phyloP scores from a whole-genome alignment of 2,113 vertebrate genomes.

The Chlorocebus sabaeus region DNA sequence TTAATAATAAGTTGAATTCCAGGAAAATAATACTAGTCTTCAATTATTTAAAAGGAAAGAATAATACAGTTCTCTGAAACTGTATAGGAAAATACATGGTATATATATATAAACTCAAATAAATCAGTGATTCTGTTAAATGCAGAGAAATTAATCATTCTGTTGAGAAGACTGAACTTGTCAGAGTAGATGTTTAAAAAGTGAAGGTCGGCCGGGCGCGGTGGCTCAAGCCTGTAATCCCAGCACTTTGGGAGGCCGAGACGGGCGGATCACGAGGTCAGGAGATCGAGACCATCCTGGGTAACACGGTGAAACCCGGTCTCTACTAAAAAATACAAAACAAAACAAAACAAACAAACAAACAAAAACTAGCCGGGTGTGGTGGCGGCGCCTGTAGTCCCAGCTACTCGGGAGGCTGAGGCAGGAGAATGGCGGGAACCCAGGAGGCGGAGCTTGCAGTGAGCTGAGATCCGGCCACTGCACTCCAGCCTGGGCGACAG shows the following conservation, averaged over 20 bases:
- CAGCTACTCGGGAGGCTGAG: too few species aligned
- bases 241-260: too few species aligned
- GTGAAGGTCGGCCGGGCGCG: fast-evolving
- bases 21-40: background rate
- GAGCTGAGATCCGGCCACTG: fast-evolving
- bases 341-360: too few species aligned
- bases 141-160: background rate
- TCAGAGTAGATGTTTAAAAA: background rate
- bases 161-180: background rate
- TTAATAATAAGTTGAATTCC: background rate
- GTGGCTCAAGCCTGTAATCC: too few species aligned
- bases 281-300: too few species aligned
- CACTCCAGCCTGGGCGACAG: too few species aligned
- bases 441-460: too few species aligned
- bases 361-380: too few species aligned
- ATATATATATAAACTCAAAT: background rate
- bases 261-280: too few species aligned
- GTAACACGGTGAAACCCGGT: too few species aligned
- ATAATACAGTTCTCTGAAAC: background rate
- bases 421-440: fast-evolving
- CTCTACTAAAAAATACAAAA: too few species aligned
- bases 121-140: background rate
- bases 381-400: too few species aligned
- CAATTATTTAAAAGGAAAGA: background rate
- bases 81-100: background rate